Base-by-base conservation (phyloP, 2,113 vertebrate species). In the Paradisaea rubra region DNA sequence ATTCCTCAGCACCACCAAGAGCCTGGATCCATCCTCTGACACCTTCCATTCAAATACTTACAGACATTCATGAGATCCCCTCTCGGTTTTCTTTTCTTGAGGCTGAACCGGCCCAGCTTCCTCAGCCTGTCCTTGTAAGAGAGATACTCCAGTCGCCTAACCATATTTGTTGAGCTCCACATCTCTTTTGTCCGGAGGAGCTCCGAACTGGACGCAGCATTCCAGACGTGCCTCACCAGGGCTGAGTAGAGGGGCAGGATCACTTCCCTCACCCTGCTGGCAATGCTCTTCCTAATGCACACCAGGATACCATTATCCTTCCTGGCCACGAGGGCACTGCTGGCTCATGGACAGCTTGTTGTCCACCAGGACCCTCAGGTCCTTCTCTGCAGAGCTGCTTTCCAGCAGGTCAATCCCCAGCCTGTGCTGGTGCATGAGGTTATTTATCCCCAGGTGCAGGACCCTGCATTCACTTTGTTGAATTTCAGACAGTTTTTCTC, bases 261-360 rank as follows among this genome's bases (percentile, higher is more conserved):
- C 39, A 39, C 8, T 15, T 20, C n/a, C 28, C 56, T 70, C 5
- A 7, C 1, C 39, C 56, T 61, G 22, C 73, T 63, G 30, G 25
- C 17, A 31, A 2, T 19, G 42, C 4, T 0, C 8, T 56, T 57
- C 20, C 28, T 25, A 31, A 23, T 1, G 35, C 11, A 0, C 5
- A 10, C 21, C 21, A 42, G 21, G 30, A 64, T 4, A 1, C 35
- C 14, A 7, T 2, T 35, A 31, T 2, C 4, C 1, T 18, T 80
- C 14, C 30, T 49, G 50, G 21, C 3, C 50, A 65, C 59, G 2
- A 28, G 42, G 22, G 4, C 37, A 16, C 2, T 72, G 44, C 59
- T 80, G 76, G 42, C 2, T 19, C 37, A 57, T 13, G 25, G 35
- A 37, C 35, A 88, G 31, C 1, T 42, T 44, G 18, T 0, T 31